Base-by-base conservation (phyloP, 1,140 invertebrate species). In the Phthorimaea operculella region DNA sequence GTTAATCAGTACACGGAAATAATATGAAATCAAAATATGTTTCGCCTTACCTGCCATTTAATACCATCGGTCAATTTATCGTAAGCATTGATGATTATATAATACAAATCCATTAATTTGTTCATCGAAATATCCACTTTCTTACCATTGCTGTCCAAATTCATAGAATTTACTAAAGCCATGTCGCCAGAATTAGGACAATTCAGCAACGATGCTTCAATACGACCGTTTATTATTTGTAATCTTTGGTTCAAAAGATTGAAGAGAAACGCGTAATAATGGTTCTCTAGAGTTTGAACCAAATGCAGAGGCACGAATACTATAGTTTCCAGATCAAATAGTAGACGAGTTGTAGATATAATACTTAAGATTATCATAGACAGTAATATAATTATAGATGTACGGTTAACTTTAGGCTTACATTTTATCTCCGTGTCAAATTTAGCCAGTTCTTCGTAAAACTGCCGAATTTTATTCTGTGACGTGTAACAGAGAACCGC, bases 11-110 rank as follows among this genome's bases (percentile, higher is more conserved):
- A n/a, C n/a, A n/a, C n/a, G 21, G 2, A 28, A 28, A 28, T 4
- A 4, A 28, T 28, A 28, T 28, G 6, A 28, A 28, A 28, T 28
- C 21, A 28, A 28, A 28, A 28, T 6, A 4, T 4, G 2, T 28
- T 28, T 28, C 21, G 21, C 48, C 33, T 59, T 69, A 83, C 77
- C 75, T 83, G 77, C 73, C 75, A 83, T 64, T 78, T 79, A 6
- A 79, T 62, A 10, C 71, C 71, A 33, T 74, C 63, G 17, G 76
- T 73, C 50, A 83, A 62, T 39, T 55, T 68, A 33, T 76, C 74
- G 50, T 72, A 79, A n/a, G 69, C 57, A 12, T 64, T 70, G 36
- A 79, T 71, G 8, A 76, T 59, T 51, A 60, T 74, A 11, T 76
- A 64, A 55, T 80, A 83, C 8, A 72, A 64, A 51, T 71, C 62